Percentiles rank a stretch among this genome's conserved stretches.
phyloP scores from a whole-genome alignment of 2,797 vertebrate species.

The Mus minutoides region DNA sequence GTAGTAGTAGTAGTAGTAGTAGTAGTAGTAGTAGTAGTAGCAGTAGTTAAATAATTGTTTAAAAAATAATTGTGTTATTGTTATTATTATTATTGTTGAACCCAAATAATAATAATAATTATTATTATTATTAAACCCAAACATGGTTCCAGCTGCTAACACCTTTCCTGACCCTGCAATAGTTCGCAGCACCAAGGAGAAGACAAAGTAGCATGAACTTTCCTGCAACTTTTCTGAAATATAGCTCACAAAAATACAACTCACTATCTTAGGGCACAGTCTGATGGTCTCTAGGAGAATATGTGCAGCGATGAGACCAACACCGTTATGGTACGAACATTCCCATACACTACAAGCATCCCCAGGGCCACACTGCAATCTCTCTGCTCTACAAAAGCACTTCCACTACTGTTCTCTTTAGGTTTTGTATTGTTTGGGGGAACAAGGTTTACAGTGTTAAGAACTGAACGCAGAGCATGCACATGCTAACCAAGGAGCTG shows the following conservation, averaged over 20 bases:
- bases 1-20: too few species aligned
- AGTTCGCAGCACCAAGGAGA: accelerated
- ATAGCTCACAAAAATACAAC: neutral
- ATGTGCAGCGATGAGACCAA: neutral
- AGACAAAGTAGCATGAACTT: neutral
- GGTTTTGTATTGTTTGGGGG: neutral
- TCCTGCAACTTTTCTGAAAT: neutral
- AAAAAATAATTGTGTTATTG: too few species aligned
- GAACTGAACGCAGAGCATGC: neutral
- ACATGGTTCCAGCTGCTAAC: too few species aligned
- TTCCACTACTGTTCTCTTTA: accelerated
- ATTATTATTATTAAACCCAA: neutral
- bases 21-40: too few species aligned
- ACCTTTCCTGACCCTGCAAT: neutral
- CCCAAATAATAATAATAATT: too few species aligned
- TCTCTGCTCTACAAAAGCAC: too few species aligned
- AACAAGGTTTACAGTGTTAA: neutral
- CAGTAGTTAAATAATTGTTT: too few species aligned
- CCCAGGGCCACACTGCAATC: neutral
- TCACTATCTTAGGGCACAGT: neutral
- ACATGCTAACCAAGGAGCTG: neutral
- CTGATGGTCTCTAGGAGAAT: neutral
- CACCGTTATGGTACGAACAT: neutral
- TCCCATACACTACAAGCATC: neutral
- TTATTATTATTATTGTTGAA: too few species aligned